Base-by-base conservation (phyloP, 2,888 invertebrate species). In the Pycnomerus fuliginosus region DNA sequence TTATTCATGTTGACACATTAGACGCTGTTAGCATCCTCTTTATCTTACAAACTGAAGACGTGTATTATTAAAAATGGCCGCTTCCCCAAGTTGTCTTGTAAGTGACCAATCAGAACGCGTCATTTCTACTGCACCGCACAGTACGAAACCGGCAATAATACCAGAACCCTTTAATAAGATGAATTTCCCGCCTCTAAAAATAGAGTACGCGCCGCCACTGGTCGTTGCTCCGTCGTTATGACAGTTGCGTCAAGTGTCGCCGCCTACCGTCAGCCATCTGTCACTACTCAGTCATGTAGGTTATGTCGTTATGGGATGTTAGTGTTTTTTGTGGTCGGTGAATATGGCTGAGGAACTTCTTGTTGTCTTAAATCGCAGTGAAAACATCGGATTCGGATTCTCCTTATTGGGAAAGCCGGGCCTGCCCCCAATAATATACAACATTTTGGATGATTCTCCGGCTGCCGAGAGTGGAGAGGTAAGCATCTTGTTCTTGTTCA, bases 361-460 rank as follows among this genome's bases (percentile, higher is more conserved):
- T 78, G 89, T 90, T 78, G 87, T 87, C 76, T 80, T 90, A 76
- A 87, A 84, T 76, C 85, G 88, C 72, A 87, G 85, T 81, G 89
- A 89, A 78, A 84, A 84, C 77, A 82, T 85, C 74, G 90, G 92
- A 71, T 88, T 91, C 72, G 93, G 93, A 67, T 92, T 93, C 79
- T 91, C 91, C 65, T 78, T 93, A 67, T 82, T 92, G 69, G 90
- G 91, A 60, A 88, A 90, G 75, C 89, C 90, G 70, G 91, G 90
- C 73, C 83, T 90, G 75, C 92, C 92, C 70, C 92, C 91, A 72
- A 89, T 93, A 73, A 90, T 93, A 74, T 92, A 91, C 78, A 87
- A 91, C 77, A 91, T 93, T 71, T 83, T 90, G 70, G 91, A 91
- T 74, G 90, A 92, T 76, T 93, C 92, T 64, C 92, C 93, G 73